phyloP scores from a whole-genome alignment of 2,113 vertebrate genomes.

The Pan troglodytes region NHGRI_mPanTro3-v2.1_pri NC_072408.2:137612001-137612500 shows the following conservation, averaged over 20 bases:
- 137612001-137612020: no score
- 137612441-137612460: no score
- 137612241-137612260: rapidly evolving
- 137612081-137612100: rapidly evolving
- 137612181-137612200: no score
- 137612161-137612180: neutral
- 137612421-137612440: neutral
- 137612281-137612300: neutral
- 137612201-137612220: no score
- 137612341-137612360: rapidly evolving
- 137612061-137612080: neutral
- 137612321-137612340: rapidly evolving
- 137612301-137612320: neutral
- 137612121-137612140: neutral
- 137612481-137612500: neutral
- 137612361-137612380: neutral
- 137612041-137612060: neutral
- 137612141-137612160: rapidly evolving
- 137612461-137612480: rapidly evolving
- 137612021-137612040: rapidly evolving
- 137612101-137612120: neutral
- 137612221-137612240: neutral
- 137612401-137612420: no score
- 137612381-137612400: rapidly evolving
- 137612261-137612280: neutral